Conservation (phyloP, 2,888 invertebrate species). For the Baccha elongata region DNA sequence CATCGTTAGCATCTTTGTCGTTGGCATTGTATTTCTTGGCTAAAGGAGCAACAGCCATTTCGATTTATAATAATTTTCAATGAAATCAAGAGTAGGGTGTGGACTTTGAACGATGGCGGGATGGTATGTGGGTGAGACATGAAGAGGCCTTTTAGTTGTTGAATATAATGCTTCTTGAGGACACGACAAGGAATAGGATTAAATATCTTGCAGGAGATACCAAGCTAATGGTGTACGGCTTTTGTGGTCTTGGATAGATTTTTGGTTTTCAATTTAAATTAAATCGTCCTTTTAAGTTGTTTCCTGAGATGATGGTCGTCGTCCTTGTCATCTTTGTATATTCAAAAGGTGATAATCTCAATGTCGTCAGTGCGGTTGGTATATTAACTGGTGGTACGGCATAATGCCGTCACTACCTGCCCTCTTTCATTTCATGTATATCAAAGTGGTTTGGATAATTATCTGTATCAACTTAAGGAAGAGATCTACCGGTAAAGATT, state of each 20-base stretch:
- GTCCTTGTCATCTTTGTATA: neutral
- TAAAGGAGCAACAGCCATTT: slow-evolving; percentile 63
- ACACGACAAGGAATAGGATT: slow-evolving; percentile 47
- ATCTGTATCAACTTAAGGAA: slow-evolving; percentile 48
- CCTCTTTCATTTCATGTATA: neutral
- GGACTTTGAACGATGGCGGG: no score
- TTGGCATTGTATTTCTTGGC: slow-evolving; percentile 29
- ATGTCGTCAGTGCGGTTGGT: slow-evolving; percentile 14
- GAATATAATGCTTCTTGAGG: slow-evolving; percentile 50
- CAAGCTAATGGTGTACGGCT: slow-evolving; percentile 20
- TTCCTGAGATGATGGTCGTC: slow-evolving; percentile 4
- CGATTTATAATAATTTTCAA: slow-evolving; percentile 67
- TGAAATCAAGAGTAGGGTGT: slow-evolving; percentile 18
- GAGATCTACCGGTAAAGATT: slow-evolving; percentile 35
- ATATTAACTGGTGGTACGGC: slow-evolving; percentile 27
- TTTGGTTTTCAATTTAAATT: slow-evolving; percentile 68
- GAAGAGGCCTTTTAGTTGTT: slow-evolving; percentile 25
- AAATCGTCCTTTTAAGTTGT: slow-evolving; percentile 36
- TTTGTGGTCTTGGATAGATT: slow-evolving; percentile 51
- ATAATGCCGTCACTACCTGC: neutral
- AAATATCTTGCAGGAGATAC: slow-evolving; percentile 17
- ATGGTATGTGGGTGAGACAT: neutral
- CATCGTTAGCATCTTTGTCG: slow-evolving; percentile 36
- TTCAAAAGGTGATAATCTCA: slow-evolving; percentile 55
- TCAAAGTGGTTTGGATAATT: slow-evolving; percentile 45